Percentiles rank a stretch among this genome's conserved stretches.
Conservation (phyloP, 2,797 vertebrate genomes). For the Vipera ursinii region DNA sequence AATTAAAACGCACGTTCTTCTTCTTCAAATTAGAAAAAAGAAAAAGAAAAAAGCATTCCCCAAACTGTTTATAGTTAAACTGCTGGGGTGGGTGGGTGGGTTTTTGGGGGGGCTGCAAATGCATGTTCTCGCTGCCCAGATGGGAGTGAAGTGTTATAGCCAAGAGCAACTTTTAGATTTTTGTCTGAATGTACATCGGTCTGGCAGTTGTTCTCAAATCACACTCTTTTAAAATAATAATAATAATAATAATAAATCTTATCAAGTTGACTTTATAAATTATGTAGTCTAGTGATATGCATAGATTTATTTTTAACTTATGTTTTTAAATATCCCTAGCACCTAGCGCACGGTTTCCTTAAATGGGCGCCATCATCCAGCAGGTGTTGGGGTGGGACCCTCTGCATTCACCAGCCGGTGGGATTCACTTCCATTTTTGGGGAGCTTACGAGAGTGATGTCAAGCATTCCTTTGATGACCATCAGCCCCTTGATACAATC, state of each 20-base stretch:
- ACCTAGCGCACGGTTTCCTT: not conserved
- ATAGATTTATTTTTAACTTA: not conserved
- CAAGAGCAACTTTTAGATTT: conserved; percentile 12
- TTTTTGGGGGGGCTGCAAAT: not conserved
- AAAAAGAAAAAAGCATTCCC: conserved; percentile 37
- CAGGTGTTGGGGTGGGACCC: not conserved
- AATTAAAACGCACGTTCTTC: conserved; percentile 35
- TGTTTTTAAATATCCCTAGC: not conserved
- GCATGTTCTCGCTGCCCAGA: conserved; percentile 18
- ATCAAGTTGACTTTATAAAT: not conserved
- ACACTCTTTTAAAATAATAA: not conserved
- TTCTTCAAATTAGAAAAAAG: conserved; percentile 24
- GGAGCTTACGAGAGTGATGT: not conserved
- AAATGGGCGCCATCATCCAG: not conserved
- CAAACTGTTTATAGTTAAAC: conserved; percentile 53
- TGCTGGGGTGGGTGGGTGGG: not conserved
- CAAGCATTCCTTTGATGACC: not conserved
- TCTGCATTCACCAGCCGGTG: not conserved
- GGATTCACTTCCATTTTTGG: not conserved
- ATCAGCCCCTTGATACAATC: not conserved
- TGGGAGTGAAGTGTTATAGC: conserved; percentile 23
- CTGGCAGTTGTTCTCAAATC: not conserved
- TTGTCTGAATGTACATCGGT: not conserved
- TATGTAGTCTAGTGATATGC: not conserved
- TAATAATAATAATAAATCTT: not conserved